phyloP scores from a whole-genome alignment of 2,797 vertebrate genomes.

The Kryptolebias ocellatus region DNA sequence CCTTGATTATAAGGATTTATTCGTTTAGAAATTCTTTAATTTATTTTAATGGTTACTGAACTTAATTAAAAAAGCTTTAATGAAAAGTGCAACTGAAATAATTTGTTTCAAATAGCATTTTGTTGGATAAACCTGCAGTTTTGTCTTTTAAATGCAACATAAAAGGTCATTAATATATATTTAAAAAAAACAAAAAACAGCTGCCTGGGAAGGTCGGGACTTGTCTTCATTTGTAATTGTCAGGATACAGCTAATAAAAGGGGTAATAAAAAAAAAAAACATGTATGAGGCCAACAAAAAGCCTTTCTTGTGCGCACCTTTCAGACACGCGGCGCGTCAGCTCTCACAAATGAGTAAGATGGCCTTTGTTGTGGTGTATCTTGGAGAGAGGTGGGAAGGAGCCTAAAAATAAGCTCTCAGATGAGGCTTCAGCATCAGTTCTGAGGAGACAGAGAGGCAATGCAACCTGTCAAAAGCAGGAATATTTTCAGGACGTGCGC shows the following conservation, averaged over 20 bases:
- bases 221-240: conserved; percentile 36
- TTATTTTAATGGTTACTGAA: no score
- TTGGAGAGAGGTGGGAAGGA: conserved; percentile 82
- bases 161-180: conserved; percentile 24
- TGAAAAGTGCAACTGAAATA: not conserved
- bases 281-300: conserved; percentile 8
- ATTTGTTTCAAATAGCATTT: not conserved
- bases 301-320: not conserved
- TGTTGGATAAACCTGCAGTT: not conserved
- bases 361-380: conserved; percentile 87
- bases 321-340: conserved; percentile 25
- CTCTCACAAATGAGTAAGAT: conserved; percentile 77
- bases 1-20: no score
- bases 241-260: conserved; percentile 24
- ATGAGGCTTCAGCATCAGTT: conserved; percentile 40
- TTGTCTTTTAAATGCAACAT: conserved; percentile 5
- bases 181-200: conserved; percentile 31
- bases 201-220: conserved; percentile 33
- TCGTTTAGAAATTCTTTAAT: no score
- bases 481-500: conserved; percentile 85
- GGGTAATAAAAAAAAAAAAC: not conserved
- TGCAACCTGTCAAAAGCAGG: conserved; percentile 86
- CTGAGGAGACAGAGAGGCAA: conserved; percentile 69
- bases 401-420: conserved; percentile 83
- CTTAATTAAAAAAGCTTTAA: not conserved